Percentiles rank a stretch among this genome's conserved stretches.
phyloP scores from a whole-genome alignment of 2,888 invertebrate genomes.

The Sceliomorpha sp. region DNA sequence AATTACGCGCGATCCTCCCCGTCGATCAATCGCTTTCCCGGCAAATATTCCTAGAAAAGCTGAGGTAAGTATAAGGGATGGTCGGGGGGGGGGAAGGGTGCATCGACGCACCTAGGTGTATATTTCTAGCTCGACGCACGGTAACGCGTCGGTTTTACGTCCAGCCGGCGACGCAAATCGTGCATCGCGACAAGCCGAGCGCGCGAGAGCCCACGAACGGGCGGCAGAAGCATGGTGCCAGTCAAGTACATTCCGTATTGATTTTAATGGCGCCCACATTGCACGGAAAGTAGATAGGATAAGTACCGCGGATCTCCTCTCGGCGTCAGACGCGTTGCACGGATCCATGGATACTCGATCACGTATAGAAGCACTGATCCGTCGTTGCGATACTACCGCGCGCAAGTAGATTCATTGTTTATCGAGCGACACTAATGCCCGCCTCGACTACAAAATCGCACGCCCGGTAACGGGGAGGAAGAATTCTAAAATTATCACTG shows the following conservation, averaged over 20 bases:
- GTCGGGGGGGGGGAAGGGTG: no score
- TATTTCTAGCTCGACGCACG: no score
- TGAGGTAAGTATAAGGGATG: no score
- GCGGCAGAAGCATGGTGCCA: conserved; percentile 63
- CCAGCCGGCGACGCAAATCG: conserved; percentile 15
- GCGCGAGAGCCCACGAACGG: conserved; percentile 49
- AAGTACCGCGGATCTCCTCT: conserved; percentile 51
- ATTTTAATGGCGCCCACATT: conserved; percentile 66
- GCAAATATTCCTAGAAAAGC: no score
- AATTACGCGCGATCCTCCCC: no score
- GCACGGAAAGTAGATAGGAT: conserved; percentile 49
- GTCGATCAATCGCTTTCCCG: no score
- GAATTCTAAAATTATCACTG: no score
- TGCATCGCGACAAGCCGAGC: conserved; percentile 29
- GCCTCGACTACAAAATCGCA: no score
- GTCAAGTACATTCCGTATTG: conserved; percentile 72
- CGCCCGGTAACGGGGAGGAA: no score
- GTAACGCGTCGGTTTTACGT: conserved; percentile 28
- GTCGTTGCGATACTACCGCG: conserved; percentile 40
- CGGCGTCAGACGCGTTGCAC: conserved; percentile 52
- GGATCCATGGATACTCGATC: conserved; percentile 47
- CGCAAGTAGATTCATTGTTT: conserved; percentile 48
- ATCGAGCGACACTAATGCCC: conserved; percentile 42
- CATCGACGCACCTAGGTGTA: conserved; percentile 39
- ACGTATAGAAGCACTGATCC: conserved; percentile 50